Evolutionary conservation across 2,888 invertebrate genomes (phyloP).

Genomic region (Lasioglossum vierecki): DNA sequence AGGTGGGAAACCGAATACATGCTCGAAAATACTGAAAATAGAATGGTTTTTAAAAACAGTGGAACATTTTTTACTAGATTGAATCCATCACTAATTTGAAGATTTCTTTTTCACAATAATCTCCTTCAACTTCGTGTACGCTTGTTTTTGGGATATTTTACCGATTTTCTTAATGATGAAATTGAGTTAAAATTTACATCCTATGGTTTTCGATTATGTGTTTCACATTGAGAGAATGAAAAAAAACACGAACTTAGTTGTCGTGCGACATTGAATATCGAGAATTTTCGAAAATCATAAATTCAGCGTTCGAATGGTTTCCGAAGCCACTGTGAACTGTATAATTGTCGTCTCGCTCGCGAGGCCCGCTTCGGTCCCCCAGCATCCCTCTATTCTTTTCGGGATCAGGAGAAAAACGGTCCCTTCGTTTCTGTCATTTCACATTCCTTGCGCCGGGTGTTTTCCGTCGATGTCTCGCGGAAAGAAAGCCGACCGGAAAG

Average conservation of each 20-base stretch:
- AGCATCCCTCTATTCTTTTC: background rate
- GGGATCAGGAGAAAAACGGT: background rate
- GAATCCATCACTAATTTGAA: background rate
- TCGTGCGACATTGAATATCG: background rate
- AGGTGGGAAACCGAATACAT: background rate
- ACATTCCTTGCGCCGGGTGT: background rate
- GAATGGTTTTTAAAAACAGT: background rate
- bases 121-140: background rate
- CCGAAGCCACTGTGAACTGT: background rate
- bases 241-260: too few relatives aligned
- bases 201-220: too few relatives aligned
- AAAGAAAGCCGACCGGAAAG: background rate
- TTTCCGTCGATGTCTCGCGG: background rate
- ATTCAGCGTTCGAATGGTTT: background rate
- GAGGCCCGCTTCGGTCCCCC: conserved; percentile 1
- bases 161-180: background rate
- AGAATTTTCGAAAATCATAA: background rate
- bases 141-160: background rate
- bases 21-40: background rate
- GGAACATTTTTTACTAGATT: background rate
- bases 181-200: too few relatives aligned
- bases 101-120: background rate
- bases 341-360: background rate
- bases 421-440: background rate
- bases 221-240: too few relatives aligned